Evolutionary conservation across 2,113 vertebrate species (phyloP), one percentile per base, ranked within the genome.

Genomic region (Phalacrocorax brasilianus): DNA sequence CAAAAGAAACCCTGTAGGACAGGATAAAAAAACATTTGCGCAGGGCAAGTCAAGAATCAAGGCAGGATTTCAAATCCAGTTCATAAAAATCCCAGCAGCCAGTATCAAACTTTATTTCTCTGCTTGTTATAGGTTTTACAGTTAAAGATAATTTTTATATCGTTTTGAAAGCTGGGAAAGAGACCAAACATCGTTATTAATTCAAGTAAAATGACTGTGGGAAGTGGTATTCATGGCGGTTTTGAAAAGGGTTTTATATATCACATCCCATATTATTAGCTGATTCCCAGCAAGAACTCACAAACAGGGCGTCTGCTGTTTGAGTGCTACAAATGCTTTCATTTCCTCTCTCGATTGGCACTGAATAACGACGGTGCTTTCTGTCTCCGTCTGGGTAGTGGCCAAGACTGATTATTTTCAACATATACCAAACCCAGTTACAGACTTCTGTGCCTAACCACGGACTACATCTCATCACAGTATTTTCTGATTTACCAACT

Each of bases 401-500:
- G 26, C 42, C 4, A 2, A 35, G 52, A 30, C 18, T 5, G 42
- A 28, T 30, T 30, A 14, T 53, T 35, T 40, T 20, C 40, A 21
- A 5, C 2, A 9, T 1, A 19, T 3, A 5, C 14, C 18, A 28
- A 49, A 22, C 42, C 11, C 65, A 32, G 19, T 2, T 9, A 13
- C 14, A 38, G 19, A 2, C 30, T 4, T 3, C 55, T 8, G 35
- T 12, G 21, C 35, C 68, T 30, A 47, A 16, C 27, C 47, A 12
- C 0, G 4, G 30, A 6, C 58, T 2, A 2, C 65, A 28, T 8
- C 59, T 50, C 30, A 12, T 4, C 24, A 4, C 1, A 1, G 26
- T 1, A 6, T 9, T 38, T 55, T 45, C 3, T 4, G 11, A 65
- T 26, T 13, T 30, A 22, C 47, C 19, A 11, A 6, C 28, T 20